Evolutionary conservation across 2,797 vertebrate genomes (phyloP).

Genomic region (Synaphobranchus kaupii): DNA sequence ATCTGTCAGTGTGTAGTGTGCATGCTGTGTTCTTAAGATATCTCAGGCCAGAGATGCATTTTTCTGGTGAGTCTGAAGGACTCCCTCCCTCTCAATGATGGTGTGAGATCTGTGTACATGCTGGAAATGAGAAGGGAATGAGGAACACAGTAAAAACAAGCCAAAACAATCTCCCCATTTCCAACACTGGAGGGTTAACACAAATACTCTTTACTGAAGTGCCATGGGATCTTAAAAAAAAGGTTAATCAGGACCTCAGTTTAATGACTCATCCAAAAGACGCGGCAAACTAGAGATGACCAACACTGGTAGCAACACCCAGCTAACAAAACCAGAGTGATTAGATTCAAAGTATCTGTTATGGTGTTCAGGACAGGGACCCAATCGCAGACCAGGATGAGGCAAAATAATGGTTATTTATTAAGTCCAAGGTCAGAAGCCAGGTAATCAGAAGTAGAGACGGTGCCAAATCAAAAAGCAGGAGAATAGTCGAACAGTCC

Average conservation of each 20-base stretch:
- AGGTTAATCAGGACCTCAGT: not conserved
- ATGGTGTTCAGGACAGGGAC: too few relatives aligned
- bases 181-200: not conserved
- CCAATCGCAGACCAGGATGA: too few relatives aligned
- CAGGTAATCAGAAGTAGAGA: too few relatives aligned
- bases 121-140: not conserved
- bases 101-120: not conserved
- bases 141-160: not conserved
- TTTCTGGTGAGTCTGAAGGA: not conserved
- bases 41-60: not conserved
- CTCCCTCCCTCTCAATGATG: not conserved
- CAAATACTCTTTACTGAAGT: not conserved
- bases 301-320: not conserved
- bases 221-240: not conserved
- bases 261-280: not conserved
- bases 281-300: not conserved
- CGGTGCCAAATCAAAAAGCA: too few relatives aligned
- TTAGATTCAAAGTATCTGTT: not conserved
- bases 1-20: not conserved
- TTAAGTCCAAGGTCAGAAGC: too few relatives aligned
- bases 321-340: not conserved
- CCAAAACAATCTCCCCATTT: not conserved
- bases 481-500: too few relatives aligned
- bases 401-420: too few relatives aligned
- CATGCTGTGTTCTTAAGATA: not conserved